Evolutionary conservation across 92 coral and sea anemone genomes (phyloP).

Genomic region (Porites cylindrica): DNA sequence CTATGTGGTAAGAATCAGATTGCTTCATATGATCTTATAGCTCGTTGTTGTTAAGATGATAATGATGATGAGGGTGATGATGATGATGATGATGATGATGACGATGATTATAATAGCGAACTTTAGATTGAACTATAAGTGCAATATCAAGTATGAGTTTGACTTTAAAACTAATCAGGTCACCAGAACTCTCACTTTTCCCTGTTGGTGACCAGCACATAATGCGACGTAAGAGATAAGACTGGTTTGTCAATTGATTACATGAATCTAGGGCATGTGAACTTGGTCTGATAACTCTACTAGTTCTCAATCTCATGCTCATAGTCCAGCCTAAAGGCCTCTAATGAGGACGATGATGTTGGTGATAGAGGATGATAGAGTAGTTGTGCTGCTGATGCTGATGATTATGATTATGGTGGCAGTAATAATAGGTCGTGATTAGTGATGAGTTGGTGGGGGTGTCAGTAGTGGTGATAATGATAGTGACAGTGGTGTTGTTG

Average conservation of each 20-base stretch:
- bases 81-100: background rate
- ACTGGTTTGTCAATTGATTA: no score
- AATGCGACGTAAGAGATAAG: no score
- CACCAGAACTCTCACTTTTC: no score
- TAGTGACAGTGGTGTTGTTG: background rate
- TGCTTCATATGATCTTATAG: no score
- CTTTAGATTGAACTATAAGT: no score
- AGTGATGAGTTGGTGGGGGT: background rate
- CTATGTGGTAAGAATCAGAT: conserved; percentile 82
- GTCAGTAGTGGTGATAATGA: background rate
- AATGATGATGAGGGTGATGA: background rate
- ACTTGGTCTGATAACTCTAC: no score
- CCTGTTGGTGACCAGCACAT: no score
- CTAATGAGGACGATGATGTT: background rate
- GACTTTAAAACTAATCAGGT: no score
- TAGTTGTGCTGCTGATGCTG: background rate
- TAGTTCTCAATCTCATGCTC: no score
- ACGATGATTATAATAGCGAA: background rate
- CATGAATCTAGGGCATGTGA: no score
- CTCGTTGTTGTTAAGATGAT: background rate
- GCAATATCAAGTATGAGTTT: no score
- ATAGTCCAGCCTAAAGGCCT: no score
- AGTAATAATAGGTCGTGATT: background rate
- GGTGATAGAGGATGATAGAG: background rate
- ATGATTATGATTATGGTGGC: background rate